phyloP scores from a whole-genome alignment of 2,113 vertebrate species.

The Lethenteron camtschaticum region DNA sequence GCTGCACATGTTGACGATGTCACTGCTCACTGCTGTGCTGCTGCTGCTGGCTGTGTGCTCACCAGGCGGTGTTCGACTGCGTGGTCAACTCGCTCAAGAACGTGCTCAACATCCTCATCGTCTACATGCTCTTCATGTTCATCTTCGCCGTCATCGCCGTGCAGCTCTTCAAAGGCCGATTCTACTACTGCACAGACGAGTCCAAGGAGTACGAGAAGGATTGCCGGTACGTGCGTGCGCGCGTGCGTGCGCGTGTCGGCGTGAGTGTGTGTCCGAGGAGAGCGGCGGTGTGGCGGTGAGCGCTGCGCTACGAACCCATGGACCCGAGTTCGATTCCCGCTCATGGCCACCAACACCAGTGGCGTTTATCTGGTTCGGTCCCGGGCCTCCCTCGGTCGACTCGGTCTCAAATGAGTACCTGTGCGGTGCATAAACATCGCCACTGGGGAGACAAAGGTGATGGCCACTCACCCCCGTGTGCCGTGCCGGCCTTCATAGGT shows the following conservation, averaged over 20 bases:
- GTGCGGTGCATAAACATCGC: too few species aligned
- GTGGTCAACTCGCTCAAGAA: conserved; percentile 95
- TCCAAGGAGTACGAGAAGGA: conserved; percentile 87
- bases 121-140: conserved; percentile 99
- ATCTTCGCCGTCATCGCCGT: conserved; percentile 96
- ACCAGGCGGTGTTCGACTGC: conserved; percentile 56
- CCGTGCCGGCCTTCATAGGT: too few species aligned
- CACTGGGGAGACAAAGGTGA: too few species aligned
- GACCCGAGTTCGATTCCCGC: too few species aligned
- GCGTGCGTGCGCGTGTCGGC: background rate
- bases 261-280: background rate
- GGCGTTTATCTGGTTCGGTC: too few species aligned
- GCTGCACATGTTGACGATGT: background rate
- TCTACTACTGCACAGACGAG: conserved; percentile 90
- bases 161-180: conserved; percentile 95
- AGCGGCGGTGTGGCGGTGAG: too few species aligned
- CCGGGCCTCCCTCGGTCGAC: too few species aligned
- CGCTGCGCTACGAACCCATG: too few species aligned
- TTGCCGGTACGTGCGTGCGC: conserved; percentile 41
- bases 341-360: too few species aligned
- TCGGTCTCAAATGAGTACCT: too few species aligned
- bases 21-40: background rate
- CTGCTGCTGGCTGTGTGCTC: conserved; percentile 8
- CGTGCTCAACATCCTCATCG: conserved; percentile 95
- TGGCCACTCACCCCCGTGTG: too few species aligned